Evolutionary conservation across 2,113 vertebrate species (phyloP), one percentile per base, ranked within the genome.

Genomic region (Labrus mixtus): DNA sequence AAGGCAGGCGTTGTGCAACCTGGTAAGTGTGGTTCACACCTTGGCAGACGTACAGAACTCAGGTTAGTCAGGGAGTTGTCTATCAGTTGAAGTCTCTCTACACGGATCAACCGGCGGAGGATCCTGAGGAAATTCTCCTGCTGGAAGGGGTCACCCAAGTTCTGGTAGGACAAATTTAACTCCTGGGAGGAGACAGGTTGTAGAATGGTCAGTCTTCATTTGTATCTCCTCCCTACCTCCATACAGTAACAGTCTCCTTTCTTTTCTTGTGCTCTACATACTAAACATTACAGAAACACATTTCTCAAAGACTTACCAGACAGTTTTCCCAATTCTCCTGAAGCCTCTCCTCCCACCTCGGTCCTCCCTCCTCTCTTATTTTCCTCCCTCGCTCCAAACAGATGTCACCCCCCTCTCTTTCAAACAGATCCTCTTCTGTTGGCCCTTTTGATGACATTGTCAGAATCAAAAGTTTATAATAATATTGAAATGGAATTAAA

Each of bases 271-370:
- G 12, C 17, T 62, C 19, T 51, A 7, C 5, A 22, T 64, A 3
- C 73, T 55, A 39, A 48, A 23, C 16, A 45, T 20, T 4, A 46
- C 20, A 61, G 9, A 29, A 15, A 36, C 29, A 75, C 37, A 60
- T 10, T 10, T 15, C 2, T 29, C 29, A 37, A 63, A 16, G 25
- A 78, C 92, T 87, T 90, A 98, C 97, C 93, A 87, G 73, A 88
- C 95, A 97, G 83, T 98, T 96, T 86, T 98, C 97, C 98, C 97
- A 98, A 74, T 97, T 98, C 91, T 98, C 97, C 56, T 97, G 96
- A 37, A 96, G 91, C 77, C 95, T 95, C 58, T 93, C 94, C 81
- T 96, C 93, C 96, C 96, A 95, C 80, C 90, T 94, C 77, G 93
- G 94, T 67, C 91, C 90, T 66, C 94, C 93, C 33, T 91, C 90